phyloP scores from a whole-genome alignment of 2,888 invertebrate genomes.

The Bombylius discolor region DNA sequence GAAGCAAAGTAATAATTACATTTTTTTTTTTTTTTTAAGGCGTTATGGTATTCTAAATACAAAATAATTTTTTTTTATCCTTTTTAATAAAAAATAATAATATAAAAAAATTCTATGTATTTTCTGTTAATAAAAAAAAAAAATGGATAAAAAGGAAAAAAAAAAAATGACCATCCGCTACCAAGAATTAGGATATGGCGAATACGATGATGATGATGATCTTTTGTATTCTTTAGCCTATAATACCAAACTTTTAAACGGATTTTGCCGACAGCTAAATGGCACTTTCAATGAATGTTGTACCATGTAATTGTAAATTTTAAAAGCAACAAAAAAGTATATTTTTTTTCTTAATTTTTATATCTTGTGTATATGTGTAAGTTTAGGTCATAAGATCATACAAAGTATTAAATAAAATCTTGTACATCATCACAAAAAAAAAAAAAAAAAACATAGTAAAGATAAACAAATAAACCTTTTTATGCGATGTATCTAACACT shows the following conservation, averaged over 20 bases:
- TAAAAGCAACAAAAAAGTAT: neutral
- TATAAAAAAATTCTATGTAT: no score
- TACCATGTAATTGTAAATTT: neutral
- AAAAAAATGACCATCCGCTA: no score
- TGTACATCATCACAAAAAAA: no score
- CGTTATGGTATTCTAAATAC: conserved; percentile 12
- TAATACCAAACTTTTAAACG: conserved; percentile 15
- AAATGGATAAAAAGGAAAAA: no score
- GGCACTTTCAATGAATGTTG: neutral
- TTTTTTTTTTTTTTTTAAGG: conserved; percentile 6
- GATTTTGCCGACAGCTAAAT: conserved; percentile 18
- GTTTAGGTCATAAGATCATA: no score
- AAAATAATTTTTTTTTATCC: conserved; percentile 7
- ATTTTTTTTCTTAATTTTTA: neutral
- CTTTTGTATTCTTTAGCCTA: conserved; percentile 9
- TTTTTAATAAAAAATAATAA: no score
- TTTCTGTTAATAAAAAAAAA: no score
- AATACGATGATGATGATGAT: neutral
- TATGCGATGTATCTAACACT: conserved; percentile 9
- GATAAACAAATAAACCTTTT: no score
- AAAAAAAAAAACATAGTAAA: no score
- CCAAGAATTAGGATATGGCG: no score
- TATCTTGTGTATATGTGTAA: no score
- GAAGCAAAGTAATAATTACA: conserved; percentile 16
- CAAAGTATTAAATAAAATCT: no score